phyloP scores from a whole-genome alignment of 2,888 invertebrate species.

The Andricus curvator region DNA sequence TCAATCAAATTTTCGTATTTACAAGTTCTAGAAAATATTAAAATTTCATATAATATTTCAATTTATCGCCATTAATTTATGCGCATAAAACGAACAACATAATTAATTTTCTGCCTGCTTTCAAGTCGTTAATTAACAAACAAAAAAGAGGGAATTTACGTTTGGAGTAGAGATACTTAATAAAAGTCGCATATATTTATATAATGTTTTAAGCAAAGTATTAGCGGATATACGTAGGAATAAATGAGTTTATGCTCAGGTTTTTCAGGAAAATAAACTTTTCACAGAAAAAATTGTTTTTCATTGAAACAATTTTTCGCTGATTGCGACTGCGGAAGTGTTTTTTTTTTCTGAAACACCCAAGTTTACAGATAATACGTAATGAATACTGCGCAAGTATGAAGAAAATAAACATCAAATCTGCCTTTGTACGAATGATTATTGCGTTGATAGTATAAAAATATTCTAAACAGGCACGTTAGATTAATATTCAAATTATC shows the following conservation, averaged over 20 bases:
- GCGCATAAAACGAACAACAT: slow-evolving; percentile 5
- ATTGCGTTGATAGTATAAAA: background rate
- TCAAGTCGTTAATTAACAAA: background rate
- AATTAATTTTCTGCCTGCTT: slow-evolving; percentile 4
- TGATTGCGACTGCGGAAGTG: background rate
- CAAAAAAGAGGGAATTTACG: background rate
- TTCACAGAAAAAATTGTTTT: too few relatives aligned
- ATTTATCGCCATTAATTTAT: slow-evolving; percentile 8
- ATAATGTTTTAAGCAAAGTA: background rate
- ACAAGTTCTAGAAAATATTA: slow-evolving; percentile 30
- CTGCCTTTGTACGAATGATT: background rate
- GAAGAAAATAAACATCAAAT: background rate
- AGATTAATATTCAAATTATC: background rate
- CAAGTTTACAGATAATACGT: background rate
- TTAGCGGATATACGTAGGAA: background rate
- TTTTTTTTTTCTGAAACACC: background rate
- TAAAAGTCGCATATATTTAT: background rate
- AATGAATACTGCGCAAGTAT: background rate
- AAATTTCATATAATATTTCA: slow-evolving; percentile 17
- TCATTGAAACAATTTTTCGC: too few relatives aligned
- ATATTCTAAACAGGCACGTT: slow-evolving; percentile 2
- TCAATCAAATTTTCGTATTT: slow-evolving; percentile 27
- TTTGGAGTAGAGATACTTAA: background rate
- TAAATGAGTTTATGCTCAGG: background rate
- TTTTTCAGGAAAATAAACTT: background rate